Base-by-base conservation (phyloP, 2,797 vertebrate species). In the Crenuchus spilurus region DNA sequence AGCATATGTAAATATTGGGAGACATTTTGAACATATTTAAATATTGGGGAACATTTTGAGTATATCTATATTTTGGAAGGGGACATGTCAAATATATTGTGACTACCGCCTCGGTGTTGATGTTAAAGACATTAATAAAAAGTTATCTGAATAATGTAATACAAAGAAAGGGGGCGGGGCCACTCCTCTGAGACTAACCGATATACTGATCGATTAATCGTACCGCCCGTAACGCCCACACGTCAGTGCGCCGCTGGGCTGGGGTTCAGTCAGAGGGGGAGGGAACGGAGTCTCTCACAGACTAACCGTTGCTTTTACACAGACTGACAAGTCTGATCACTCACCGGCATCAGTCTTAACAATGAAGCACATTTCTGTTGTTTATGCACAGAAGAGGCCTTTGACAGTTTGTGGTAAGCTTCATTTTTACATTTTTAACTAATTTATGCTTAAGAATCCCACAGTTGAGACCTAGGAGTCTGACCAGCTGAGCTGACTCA, bases 391-490 rank as follows among this genome's bases (percentile, higher is more conserved):
- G 70, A 41, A 71, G 26, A 66, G 54, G 33, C 55, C 65, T 67
- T 60, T 76, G 77, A 28, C 77, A 74, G 74, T 58, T 52, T 58
- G 68, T 66, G 80, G 80, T 82, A 77, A 82, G 77, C 51, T 74
- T 46, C 48, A 66, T 41, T 63, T 63, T 55, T 37, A 72, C 46
- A 30, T 69, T 69, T 62, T 73, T n/a, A n/a, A 33, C 51, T 44
- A 61, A 28, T 64, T n/a, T 42, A 46, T 51, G 72, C 73, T 28
- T 11, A 9, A 31, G 60, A 30, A 46, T n/a, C n/a, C n/a, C n/a
- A n/a, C n/a, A n/a, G n/a, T n/a, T n/a, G 28, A 58, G 7, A 35
- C n/a, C 18, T 20, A 35, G 14, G 52, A 70, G 37, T 48, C 39
- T 28, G 54, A 55, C 52, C 37, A 72, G 35, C 75, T 77, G 64